Conservation (phyloP, 1,140 invertebrate genomes). For the Lithobius niger region DNA sequence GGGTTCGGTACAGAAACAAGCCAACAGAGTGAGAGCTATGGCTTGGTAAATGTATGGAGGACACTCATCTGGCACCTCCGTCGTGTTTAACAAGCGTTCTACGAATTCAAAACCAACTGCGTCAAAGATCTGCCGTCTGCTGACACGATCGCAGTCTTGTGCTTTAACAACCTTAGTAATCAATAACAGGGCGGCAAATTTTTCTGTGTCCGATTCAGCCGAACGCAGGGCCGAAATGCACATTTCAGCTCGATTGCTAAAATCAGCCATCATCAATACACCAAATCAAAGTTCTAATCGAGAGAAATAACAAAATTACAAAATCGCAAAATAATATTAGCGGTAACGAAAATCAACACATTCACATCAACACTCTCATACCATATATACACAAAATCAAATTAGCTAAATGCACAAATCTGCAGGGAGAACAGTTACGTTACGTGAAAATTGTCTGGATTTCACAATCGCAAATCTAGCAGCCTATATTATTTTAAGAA, state of each 20-base stretch:
- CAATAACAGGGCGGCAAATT: slow-evolving; percentile 78
- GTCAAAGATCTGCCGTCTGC: slow-evolving; percentile 68
- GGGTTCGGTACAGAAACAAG: slow-evolving; percentile 42
- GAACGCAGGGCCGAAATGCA: slow-evolving; percentile 59
- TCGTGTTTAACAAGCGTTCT: slow-evolving; percentile 55
- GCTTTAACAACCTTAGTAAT: slow-evolving; percentile 73
- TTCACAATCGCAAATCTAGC: too few relatives aligned
- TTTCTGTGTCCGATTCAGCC: slow-evolving; percentile 71
- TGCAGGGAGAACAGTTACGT: too few relatives aligned
- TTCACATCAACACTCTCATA: neutral
- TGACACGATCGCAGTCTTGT: slow-evolving; percentile 52
- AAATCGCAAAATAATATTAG: neutral
- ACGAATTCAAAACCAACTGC: slow-evolving; percentile 75
- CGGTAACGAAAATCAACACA: neutral
- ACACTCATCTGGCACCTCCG: slow-evolving; percentile 62
- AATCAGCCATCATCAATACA: slow-evolving; percentile 26
- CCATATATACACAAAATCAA: neutral
- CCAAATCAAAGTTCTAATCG: neutral
- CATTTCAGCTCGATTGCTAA: slow-evolving; percentile 45
- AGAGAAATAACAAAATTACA: neutral
- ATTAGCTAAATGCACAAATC: neutral
- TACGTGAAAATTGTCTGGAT: too few relatives aligned
- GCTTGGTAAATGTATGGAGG: slow-evolving; percentile 77
- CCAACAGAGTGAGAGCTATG: slow-evolving; percentile 67
- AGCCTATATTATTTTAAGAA: too few relatives aligned